These are phyloP conservation scores for Steinernema carpocapsae DNA, from an alignment of 2,888 invertebrate genomes.

Conservation along the genomic window DNA sequence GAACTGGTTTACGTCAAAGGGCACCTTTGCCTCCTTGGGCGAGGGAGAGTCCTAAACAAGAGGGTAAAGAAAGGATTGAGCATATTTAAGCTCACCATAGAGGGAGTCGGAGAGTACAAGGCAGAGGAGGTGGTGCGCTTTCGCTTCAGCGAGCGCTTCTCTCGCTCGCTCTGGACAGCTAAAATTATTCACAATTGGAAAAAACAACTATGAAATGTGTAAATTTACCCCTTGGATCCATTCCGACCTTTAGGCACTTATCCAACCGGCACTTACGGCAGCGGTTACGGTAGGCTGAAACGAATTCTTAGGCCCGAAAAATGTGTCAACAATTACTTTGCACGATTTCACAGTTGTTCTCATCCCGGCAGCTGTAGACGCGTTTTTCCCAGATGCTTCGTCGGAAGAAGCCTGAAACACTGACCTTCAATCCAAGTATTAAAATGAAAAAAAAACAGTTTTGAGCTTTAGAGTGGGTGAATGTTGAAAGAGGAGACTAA, in stretches of 20 bases:
- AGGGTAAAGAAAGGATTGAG: background rate
- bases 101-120: background rate
- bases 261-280: constrained; percentile 36
- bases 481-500: background rate
- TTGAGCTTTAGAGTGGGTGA: no score
- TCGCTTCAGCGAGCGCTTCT: constrained; percentile 33
- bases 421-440: no score
- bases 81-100: background rate
- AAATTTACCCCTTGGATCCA: constrained; percentile 36
- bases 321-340: constrained; percentile 43
- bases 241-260: constrained; percentile 36
- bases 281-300: constrained; percentile 37
- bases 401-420: constrained; percentile 34
- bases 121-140: background rate
- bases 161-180: constrained; percentile 40
- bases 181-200: constrained; percentile 17
- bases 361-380: constrained; percentile 49
- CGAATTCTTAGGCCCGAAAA: background rate
- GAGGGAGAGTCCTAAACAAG: background rate
- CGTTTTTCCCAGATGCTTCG: constrained; percentile 58
- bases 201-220: background rate
- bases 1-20: background rate
- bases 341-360: constrained; percentile 53
- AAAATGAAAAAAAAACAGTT: no score
- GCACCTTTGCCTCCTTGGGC: background rate